Evolutionary conservation across 2,113 vertebrate genomes (phyloP).

Genomic region (Synodontis membranacea): DNA sequence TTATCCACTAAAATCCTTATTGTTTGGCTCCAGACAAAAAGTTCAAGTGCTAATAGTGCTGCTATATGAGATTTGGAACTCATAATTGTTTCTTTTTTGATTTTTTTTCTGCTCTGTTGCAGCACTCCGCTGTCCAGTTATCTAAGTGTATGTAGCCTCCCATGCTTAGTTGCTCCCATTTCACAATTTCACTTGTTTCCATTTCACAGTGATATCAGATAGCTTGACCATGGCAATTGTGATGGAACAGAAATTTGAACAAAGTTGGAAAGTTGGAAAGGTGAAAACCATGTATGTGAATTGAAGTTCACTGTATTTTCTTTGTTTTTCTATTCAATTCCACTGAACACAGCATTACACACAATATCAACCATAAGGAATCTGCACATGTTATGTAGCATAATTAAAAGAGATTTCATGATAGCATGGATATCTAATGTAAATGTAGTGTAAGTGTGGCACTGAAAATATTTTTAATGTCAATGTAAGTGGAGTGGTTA

Average conservation of each 20-base stretch:
- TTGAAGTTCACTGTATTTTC: background rate
- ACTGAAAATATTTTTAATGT: background rate
- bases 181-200: background rate
- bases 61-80: background rate
- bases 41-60: background rate
- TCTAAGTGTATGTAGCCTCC: background rate
- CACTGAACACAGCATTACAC: background rate
- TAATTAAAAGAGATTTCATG: background rate
- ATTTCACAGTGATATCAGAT: background rate
- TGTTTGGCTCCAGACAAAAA: background rate
- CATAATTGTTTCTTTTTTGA: conserved; percentile 11
- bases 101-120: background rate
- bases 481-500: background rate
- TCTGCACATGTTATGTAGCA: background rate
- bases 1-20: background rate
- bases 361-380: background rate
- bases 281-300: background rate
- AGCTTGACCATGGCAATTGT: background rate
- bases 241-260: background rate
- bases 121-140: background rate
- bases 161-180: background rate
- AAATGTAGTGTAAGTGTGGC: background rate
- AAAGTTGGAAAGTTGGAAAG: background rate
- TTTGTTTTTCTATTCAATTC: background rate
- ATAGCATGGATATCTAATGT: background rate